Evolutionary conservation across 2,888 invertebrate genomes (phyloP), one percentile per base, ranked within the genome.

Genomic region (Dryobota labecula): DNA sequence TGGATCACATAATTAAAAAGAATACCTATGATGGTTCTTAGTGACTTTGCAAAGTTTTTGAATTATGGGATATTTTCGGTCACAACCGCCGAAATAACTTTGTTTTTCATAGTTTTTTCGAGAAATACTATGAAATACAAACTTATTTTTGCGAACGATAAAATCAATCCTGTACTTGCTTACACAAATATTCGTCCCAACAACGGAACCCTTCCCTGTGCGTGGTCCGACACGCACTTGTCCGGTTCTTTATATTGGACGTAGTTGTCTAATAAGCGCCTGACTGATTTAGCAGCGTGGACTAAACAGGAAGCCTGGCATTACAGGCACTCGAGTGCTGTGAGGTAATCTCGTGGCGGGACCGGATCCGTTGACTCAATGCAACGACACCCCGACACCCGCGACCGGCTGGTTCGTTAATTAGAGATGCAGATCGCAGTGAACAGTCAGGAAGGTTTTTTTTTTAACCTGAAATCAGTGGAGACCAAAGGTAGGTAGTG

Each of bases 231-330:
- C n/a, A n/a, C n/a, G 18, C 47, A n/a, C 30, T 61, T 45, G 47
- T 47, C 18, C 6, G 18, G 15, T 33, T 47, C 11, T 54, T 65
- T 76, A 70, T 62, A 85, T 77, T 70, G 75, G 45, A 66, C 67
- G 79, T 72, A 76, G 73, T 80, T 70, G 67, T 80, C 54, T 84
- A 84, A 82, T 84, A 76, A 80, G 64, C 62, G 63, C 58, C 71
- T 58, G 85, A 68, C 69, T 85, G 83, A 85, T 85, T 81, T 78
- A 85, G 68, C 73, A 47, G 64, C 47, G 63, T 54, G 71, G 54
- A 69, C 79, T 75, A 85, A 85, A 75, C 79, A 85, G 84, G 84
- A 84, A 80, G 62, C 56, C 9, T 61, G 36, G 56, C 71, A 84
- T 84, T 85, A 84, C 75, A 56, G 70, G n/a, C 61, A 65, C 76